Conservation (phyloP, 2,113 vertebrate genomes). For the Heteronetta atricapilla region DNA sequence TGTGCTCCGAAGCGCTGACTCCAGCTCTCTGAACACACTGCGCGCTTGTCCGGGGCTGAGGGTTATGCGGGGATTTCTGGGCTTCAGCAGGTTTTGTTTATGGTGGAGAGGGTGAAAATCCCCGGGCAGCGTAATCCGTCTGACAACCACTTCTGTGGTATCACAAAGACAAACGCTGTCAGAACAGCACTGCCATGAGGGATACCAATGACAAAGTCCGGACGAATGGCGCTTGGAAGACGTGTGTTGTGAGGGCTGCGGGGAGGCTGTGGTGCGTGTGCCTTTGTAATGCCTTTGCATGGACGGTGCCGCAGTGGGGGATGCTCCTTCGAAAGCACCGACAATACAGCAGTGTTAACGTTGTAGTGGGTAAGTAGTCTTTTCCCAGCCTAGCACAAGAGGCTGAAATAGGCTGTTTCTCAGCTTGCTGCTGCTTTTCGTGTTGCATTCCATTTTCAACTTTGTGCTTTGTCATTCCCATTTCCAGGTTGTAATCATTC, state of each 20-base stretch:
- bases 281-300: neutral
- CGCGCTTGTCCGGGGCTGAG: neutral
- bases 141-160: constrained; percentile 47
- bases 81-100: neutral
- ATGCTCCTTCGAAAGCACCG: neutral
- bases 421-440: neutral
- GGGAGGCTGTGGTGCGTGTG: neutral
- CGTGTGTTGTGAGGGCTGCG: constrained; percentile 9
- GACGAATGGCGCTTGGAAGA: neutral
- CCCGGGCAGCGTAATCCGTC: neutral
- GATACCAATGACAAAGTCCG: neutral
- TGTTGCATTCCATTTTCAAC: neutral
- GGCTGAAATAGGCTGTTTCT: neutral
- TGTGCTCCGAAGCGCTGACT: neutral
- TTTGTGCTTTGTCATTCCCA: neutral
- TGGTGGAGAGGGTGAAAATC: neutral
- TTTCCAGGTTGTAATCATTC: neutral
- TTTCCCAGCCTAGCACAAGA: neutral
- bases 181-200: neutral
- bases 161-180: constrained; percentile 51
- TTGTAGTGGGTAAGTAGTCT: neutral
- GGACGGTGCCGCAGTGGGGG: neutral
- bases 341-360: neutral
- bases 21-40: neutral
- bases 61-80: neutral